Evolutionary conservation across 2,888 invertebrate species (phyloP).

Genomic region (Prenolepis imparis): DNA sequence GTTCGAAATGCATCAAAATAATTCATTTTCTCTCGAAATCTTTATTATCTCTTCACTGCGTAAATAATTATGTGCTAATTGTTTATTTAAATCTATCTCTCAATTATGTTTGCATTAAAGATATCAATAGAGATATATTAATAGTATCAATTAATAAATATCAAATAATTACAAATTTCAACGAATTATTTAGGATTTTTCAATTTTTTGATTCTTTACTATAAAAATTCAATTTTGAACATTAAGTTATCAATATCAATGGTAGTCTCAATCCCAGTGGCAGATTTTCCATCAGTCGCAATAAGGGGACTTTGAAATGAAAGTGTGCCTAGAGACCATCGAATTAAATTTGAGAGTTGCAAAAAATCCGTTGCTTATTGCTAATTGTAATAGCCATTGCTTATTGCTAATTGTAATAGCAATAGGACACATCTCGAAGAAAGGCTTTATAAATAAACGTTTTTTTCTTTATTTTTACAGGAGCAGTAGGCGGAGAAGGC

Average conservation of each 20-base stretch:
- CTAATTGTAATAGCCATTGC: no score
- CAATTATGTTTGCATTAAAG: background rate
- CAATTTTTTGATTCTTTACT: background rate
- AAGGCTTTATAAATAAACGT: slow-evolving; percentile 54
- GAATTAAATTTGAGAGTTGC: background rate
- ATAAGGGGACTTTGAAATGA: no score
- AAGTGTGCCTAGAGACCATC: no score
- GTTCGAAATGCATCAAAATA: slow-evolving; percentile 14
- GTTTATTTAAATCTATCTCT: background rate
- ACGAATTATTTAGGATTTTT: background rate
- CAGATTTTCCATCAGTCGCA: no score
- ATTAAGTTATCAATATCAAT: background rate
- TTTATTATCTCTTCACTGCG: background rate
- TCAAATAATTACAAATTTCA: background rate
- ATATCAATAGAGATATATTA: no score
- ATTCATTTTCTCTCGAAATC: background rate
- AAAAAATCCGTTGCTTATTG: background rate
- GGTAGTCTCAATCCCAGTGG: background rate
- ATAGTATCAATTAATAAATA: background rate
- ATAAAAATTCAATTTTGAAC: background rate
- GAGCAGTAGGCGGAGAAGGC: slow-evolving; percentile 95
- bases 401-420: background rate
- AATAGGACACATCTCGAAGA: background rate
- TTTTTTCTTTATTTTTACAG: slow-evolving; percentile 85
- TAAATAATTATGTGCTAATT: background rate